Percentiles rank a stretch among this genome's conserved stretches.
Evolutionary conservation across 2,888 invertebrate species (phyloP).

Genomic region (Steinernema hermaphroditum): DNA sequence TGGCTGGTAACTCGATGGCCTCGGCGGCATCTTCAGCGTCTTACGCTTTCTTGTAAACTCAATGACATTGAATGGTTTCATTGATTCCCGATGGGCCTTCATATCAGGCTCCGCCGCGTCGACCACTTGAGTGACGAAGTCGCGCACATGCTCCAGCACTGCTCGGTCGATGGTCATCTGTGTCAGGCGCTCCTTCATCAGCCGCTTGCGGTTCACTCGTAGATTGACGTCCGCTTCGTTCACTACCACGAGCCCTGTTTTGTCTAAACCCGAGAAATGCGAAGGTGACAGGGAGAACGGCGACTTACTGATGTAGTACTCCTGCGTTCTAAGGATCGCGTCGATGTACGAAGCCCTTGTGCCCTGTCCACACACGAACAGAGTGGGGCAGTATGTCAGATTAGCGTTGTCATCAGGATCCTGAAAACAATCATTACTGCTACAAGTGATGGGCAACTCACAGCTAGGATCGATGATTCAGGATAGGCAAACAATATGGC

Average conservation of each 20-base stretch:
- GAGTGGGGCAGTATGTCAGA: neutral
- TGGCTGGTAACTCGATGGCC: too few species aligned
- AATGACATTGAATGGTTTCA: too few species aligned
- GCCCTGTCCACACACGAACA: neutral
- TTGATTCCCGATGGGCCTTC: too few species aligned
- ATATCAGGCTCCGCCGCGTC: neutral
- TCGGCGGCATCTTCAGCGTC: too few species aligned
- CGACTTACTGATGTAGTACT: constrained; percentile 5
- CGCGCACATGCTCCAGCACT: neutral
- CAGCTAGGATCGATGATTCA: neutral
- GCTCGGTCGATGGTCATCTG: neutral
- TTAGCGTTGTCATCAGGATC: neutral
- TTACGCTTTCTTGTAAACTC: too few species aligned
- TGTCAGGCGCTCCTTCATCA: neutral
- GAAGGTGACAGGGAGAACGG: neutral
- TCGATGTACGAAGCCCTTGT: neutral
- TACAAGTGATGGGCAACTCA: neutral
- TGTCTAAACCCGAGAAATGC: neutral
- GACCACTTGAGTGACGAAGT: neutral
- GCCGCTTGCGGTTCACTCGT: neutral
- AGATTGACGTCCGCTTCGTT: neutral
- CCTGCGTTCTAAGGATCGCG: neutral
- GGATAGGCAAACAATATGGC: neutral
- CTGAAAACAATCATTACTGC: neutral
- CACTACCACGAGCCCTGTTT: neutral